A percentile compares a stretch with the other conserved stretches of the same genome.
Evolutionary conservation across 2,113 vertebrate genomes (phyloP).

Genomic region (Myxocyprinus asiaticus): DNA sequence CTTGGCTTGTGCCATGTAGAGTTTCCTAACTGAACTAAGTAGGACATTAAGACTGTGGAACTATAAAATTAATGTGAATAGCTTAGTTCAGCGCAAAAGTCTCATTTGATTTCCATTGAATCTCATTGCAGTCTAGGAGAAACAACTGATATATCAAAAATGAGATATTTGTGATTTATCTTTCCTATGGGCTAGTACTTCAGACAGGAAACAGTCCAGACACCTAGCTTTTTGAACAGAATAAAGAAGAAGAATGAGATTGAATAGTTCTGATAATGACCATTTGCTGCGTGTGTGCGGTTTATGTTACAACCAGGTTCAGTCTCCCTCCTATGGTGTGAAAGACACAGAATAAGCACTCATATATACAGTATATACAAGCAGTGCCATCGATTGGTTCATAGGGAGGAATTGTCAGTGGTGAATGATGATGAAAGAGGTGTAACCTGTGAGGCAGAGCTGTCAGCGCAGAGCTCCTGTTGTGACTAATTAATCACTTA

Average conservation of each 20-base stretch:
- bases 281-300: background rate
- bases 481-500: conserved; percentile 62
- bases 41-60: too few species aligned
- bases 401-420: conserved; percentile 47
- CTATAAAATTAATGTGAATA: too few species aligned
- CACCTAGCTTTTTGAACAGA: background rate
- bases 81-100: too few species aligned
- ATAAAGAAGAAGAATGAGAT: background rate
- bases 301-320: conserved; percentile 9
- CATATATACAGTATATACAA: conserved; percentile 25
- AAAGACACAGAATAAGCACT: conserved; percentile 26
- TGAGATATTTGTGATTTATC: too few species aligned
- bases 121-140: too few species aligned
- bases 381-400: conserved; percentile 42
- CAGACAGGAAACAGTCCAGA: too few species aligned
- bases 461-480: conserved; percentile 49
- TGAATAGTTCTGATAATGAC: conserved; percentile 8
- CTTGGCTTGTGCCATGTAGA: too few species aligned
- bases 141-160: too few species aligned
- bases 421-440: conserved; percentile 52
- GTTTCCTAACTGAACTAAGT: too few species aligned
- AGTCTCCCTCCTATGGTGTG: conserved; percentile 16
- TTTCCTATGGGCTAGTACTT: too few species aligned
- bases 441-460: conserved; percentile 50
- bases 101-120: too few species aligned